phyloP scores from a whole-genome alignment of 2,113 vertebrate species.

The Scatophagus argus region DNA sequence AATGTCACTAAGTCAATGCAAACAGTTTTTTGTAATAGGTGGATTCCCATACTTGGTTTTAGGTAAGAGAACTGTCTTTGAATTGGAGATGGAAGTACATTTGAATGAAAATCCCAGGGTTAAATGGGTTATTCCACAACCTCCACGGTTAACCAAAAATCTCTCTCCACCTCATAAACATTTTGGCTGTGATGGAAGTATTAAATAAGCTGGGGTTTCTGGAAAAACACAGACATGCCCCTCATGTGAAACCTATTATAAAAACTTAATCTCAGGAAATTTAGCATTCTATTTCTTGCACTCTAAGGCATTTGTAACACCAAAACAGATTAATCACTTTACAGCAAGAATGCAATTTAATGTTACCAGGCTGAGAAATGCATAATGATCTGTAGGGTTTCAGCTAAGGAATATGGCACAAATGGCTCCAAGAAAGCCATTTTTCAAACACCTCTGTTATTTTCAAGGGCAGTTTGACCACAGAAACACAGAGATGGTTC shows the following conservation, averaged over 20 bases:
- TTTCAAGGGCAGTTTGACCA: slow-evolving; percentile 79
- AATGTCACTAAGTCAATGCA: not conserved
- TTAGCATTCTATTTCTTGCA: slow-evolving; percentile 67
- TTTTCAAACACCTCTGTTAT: slow-evolving; percentile 75
- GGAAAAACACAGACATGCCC: slow-evolving; percentile 38
- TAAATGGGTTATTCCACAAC: slow-evolving; percentile 47
- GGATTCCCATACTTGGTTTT: slow-evolving; percentile 43
- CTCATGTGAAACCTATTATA: slow-evolving; percentile 70
- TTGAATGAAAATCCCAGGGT: slow-evolving; percentile 48
- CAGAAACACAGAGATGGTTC: slow-evolving; percentile 68
- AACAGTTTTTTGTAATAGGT: slow-evolving; percentile 10
- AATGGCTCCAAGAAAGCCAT: slow-evolving; percentile 72
- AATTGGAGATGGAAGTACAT: slow-evolving; percentile 49
- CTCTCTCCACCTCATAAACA: slow-evolving; percentile 53
- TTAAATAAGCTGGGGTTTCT: slow-evolving; percentile 65
- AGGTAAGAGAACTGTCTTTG: slow-evolving; percentile 24
- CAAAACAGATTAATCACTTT: slow-evolving; percentile 71
- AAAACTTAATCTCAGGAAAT: slow-evolving; percentile 72
- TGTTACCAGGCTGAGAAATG: slow-evolving; percentile 65
- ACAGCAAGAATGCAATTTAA: slow-evolving; percentile 69
- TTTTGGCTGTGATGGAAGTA: slow-evolving; percentile 59
- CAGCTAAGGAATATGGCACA: slow-evolving; percentile 47
- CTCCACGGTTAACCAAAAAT: slow-evolving; percentile 56
- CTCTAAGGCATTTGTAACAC: slow-evolving; percentile 58
- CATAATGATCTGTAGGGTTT: slow-evolving; percentile 67